Evolutionary conservation across 2,113 vertebrate species (phyloP), one percentile per base, ranked within the genome.

Genomic region (Campylorhamphus procurvoides): DNA sequence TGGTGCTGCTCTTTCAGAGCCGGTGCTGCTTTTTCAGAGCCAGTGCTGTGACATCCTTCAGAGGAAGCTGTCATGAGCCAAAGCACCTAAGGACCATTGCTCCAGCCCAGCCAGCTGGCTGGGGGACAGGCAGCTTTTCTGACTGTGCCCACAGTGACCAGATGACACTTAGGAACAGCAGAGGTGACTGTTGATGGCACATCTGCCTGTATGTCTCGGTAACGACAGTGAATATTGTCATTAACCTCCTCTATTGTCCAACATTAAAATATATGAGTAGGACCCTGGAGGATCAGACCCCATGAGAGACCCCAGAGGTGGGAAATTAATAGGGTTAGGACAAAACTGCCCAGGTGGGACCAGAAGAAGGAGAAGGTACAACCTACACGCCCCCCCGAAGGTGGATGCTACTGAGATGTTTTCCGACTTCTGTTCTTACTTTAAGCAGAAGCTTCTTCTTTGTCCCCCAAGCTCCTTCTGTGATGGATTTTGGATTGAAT

Each of bases 371-470:
- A 90, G 53, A 84, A 89, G 29, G 47, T 40, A 78, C 19, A 91
- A 87, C 35, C 83, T 77, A 76, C 27, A 86, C 0, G 0, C 5
- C 16, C 80, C 64, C 66, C 13, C 2, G 3, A 31, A 76, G 27
- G n/a, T 82, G 66, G 74, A 74, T 68, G n/a, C 58, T 76, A 93
- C 58, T 39, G 52, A 96, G 72, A 60, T 4, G 6, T 37, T 90
- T 95, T 62, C 29, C 8, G 0, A 60, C 17, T 78, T 67, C 90
- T n/a, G 18, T 93, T 90, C 96, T 85, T 97, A 99, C 99, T 99
- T 98, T 99, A 91, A 99, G 59, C 25, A 94, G 97, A 50, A 99
- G 98, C 58, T 31, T 97, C 97, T 98, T 99, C 68, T 28, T 98
- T 46, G 97, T 93, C 50, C 98, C 97, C 99, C 99, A 99, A 9